Conservation (phyloP, 2,888 invertebrate species). For the Biston betularia region DNA sequence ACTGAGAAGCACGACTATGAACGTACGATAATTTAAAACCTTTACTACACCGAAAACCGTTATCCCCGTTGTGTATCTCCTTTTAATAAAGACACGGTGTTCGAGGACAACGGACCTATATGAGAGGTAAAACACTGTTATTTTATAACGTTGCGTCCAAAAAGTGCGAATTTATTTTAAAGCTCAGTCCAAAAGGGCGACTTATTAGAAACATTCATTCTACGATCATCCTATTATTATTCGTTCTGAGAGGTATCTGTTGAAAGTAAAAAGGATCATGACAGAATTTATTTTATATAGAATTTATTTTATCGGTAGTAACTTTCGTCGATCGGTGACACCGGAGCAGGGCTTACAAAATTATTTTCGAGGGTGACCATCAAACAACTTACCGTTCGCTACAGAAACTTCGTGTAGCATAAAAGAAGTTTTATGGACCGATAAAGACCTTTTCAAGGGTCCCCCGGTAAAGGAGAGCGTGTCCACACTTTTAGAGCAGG, state of each 20-base stretch:
- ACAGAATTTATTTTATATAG: constrained; percentile 78
- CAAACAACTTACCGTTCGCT: constrained; percentile 76
- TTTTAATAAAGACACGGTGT: too few species aligned
- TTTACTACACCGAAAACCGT: too few species aligned
- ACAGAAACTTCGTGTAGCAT: constrained; percentile 76
- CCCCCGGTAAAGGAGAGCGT: constrained; percentile 61
- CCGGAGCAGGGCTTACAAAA: constrained; percentile 72
- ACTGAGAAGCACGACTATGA: too few species aligned
- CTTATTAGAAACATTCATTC: constrained; percentile 76
- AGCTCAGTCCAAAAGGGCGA: constrained; percentile 64
- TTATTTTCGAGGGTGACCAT: constrained; percentile 81
- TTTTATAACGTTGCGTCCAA: constrained; percentile 5
- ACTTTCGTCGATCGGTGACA: constrained; percentile 71
- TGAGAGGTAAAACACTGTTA: not conserved
- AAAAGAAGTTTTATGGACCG: constrained; percentile 81
- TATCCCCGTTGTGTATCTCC: too few species aligned
- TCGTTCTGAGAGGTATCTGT: constrained; percentile 66
- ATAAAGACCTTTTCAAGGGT: constrained; percentile 82
- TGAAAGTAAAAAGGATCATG: constrained; percentile 79
- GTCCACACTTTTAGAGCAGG: constrained; percentile 38
- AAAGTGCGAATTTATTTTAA: constrained; percentile 49
- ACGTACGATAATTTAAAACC: too few species aligned
- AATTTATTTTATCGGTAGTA: constrained; percentile 77
- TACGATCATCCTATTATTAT: constrained; percentile 78
- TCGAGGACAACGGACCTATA: too few species aligned